A percentile compares a stretch with the other conserved stretches of the same genome.
phyloP scores from a whole-genome alignment of 2,888 invertebrate genomes.

The Ormia ochracea region DNA sequence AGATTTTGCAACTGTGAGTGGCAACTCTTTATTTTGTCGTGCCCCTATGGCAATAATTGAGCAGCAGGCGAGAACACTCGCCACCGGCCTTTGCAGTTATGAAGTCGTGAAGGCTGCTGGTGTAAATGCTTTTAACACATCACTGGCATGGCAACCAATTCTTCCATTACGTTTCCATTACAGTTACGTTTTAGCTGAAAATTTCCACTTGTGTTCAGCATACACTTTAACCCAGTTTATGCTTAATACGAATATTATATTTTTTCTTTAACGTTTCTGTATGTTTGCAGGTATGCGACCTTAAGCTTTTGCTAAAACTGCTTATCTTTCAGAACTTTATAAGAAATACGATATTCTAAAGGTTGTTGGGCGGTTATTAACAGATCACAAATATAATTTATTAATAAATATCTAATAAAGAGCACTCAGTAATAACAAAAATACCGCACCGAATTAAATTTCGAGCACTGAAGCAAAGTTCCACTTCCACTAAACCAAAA shows the following conservation, averaged over 20 bases:
- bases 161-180: too few species aligned
- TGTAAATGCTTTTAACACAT: too few species aligned
- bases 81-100: too few species aligned
- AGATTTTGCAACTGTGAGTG: too few species aligned
- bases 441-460: slow-evolving; percentile 14
- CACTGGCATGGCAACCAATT: too few species aligned
- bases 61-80: too few species aligned
- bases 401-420: slow-evolving; percentile 4
- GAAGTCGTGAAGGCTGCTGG: too few species aligned
- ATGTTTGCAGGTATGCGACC: background rate
- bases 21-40: too few species aligned
- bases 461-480: slow-evolving; percentile 50
- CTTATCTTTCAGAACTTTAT: slow-evolving; percentile 29
- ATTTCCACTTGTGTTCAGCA: too few species aligned
- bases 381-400: background rate
- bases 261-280: background rate
- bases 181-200: too few species aligned
- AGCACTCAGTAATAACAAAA: background rate
- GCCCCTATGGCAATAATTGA: too few species aligned
- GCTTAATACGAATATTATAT: background rate
- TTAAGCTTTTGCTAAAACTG: slow-evolving; percentile 8
- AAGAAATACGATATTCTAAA: slow-evolving; percentile 42
- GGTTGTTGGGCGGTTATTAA: slow-evolving; percentile 44
- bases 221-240: background rate
- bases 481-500: slow-evolving; percentile 24